Percentiles rank a stretch among this genome's conserved stretches.
phyloP scores from a whole-genome alignment of 2,797 vertebrate genomes.

The Diceros bicornis region DNA sequence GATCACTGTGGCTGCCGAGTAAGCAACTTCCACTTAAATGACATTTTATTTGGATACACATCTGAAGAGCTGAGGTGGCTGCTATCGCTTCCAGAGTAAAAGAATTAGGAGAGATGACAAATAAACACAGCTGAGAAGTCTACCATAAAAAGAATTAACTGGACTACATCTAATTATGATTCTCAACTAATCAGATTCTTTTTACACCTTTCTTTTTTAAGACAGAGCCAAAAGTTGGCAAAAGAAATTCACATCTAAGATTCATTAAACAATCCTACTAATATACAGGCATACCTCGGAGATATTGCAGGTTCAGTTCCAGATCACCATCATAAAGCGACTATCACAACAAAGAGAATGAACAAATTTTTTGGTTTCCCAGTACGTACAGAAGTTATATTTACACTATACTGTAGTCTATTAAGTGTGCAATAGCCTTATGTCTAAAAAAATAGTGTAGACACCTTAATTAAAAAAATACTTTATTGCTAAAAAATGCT shows the following conservation, averaged over 20 bases:
- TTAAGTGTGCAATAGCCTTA: too few relatives aligned
- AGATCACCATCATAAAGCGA: too few relatives aligned
- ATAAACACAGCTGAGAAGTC: background rate
- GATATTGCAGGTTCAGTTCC: too few relatives aligned
- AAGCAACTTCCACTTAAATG: background rate
- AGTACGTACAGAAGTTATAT: too few relatives aligned
- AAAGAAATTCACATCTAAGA: slow-evolving; percentile 33
- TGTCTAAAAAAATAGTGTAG: too few relatives aligned
- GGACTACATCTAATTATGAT: background rate
- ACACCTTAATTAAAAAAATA: too few relatives aligned
- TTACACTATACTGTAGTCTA: too few relatives aligned
- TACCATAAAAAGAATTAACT: background rate
- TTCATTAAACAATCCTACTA: background rate
- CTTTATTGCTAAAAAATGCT: too few relatives aligned
- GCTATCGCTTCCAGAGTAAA: background rate
- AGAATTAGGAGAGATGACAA: background rate
- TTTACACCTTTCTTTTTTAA: slow-evolving; percentile 18
- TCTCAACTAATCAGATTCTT: background rate
- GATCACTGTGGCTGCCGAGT: background rate
- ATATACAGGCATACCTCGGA: background rate
- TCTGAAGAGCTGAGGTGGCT: background rate
- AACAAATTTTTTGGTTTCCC: too few relatives aligned
- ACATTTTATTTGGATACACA: background rate
- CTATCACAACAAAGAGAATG: too few relatives aligned
- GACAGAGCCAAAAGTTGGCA: background rate